Evolutionary conservation across 2,797 vertebrate genomes (phyloP).

Genomic region (Melanotaenia nigrans): DNA sequence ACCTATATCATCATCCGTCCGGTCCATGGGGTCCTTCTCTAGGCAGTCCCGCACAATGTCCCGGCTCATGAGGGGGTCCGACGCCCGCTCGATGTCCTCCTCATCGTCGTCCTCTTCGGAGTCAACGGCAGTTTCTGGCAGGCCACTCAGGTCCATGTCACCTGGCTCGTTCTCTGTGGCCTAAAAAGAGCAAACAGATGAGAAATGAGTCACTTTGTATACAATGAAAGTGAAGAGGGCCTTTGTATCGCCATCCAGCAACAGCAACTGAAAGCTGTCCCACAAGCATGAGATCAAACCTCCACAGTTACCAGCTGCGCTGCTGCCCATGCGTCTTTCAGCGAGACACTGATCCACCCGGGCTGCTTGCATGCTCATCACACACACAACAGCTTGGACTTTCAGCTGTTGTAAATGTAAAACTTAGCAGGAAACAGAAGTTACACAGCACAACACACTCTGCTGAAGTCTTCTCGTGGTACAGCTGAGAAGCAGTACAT

Average conservation of each 20-base stretch:
- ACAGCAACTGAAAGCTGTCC: slow-evolving; percentile 13
- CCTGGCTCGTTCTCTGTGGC: slow-evolving; percentile 98
- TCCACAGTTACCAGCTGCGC: background rate
- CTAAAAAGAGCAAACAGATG: slow-evolving; percentile 66
- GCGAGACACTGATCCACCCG: background rate
- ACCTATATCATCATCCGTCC: slow-evolving; percentile 99
- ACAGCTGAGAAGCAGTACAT: slow-evolving; percentile 7
- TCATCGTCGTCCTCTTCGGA: slow-evolving; percentile 98
- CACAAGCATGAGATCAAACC: slow-evolving; percentile 1
- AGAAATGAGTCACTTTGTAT: background rate
- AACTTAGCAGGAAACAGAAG: background rate
- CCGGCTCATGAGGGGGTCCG: slow-evolving; percentile 97
- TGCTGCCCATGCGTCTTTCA: background rate
- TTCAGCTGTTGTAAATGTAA: background rate
- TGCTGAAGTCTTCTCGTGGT: slow-evolving; percentile 1
- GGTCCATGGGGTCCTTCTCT: slow-evolving; percentile 98
- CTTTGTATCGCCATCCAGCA: background rate
- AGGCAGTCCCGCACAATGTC: slow-evolving; percentile 98
- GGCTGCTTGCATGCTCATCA: background rate
- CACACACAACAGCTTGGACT: slow-evolving; percentile 1
- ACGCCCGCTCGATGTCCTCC: slow-evolving; percentile 97
- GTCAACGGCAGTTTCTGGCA: slow-evolving; percentile 98
- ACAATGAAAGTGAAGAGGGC: background rate
- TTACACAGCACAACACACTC: background rate
- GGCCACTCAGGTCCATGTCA: slow-evolving; percentile 98